Evolutionary conservation across 2,797 vertebrate species (phyloP).

Genomic region (Etheostoma nigrum): DNA sequence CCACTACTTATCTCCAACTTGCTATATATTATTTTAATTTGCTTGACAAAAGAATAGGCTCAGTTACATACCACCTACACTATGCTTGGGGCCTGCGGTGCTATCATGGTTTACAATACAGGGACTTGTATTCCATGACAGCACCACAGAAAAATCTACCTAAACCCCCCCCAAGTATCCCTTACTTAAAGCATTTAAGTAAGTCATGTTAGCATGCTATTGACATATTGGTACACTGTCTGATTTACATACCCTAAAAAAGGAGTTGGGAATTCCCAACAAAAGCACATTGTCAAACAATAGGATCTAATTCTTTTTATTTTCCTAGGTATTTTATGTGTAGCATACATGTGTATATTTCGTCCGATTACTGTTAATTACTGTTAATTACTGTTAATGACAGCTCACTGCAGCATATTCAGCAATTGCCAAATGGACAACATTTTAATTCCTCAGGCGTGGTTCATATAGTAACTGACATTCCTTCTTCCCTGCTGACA

Average conservation of each 20-base stretch:
- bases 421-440: not conserved
- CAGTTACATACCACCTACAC: slow-evolving; percentile 11
- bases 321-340: not conserved
- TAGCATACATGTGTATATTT: not conserved
- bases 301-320: not conserved
- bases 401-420: not conserved
- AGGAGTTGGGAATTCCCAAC: not conserved
- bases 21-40: not conserved
- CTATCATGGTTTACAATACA: not conserved
- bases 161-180: not conserved
- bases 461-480: slow-evolving; percentile 2
- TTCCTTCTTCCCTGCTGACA: slow-evolving; percentile 15
- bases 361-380: not conserved
- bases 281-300: not conserved
- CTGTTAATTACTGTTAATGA: not conserved
- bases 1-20: slow-evolving; percentile 13
- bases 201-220: not conserved
- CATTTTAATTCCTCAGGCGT: not conserved
- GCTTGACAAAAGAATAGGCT: not conserved
- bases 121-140: slow-evolving; percentile 4
- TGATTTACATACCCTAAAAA: slow-evolving; percentile 1
- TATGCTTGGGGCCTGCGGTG: not conserved
- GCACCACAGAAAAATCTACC: slow-evolving; percentile 1
- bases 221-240: not conserved
- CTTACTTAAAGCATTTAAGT: too few species aligned